These are phyloP conservation scores for Lontra canadensis DNA, from an alignment of 2,113 vertebrate species.

Conservation along the genomic window DNA sequence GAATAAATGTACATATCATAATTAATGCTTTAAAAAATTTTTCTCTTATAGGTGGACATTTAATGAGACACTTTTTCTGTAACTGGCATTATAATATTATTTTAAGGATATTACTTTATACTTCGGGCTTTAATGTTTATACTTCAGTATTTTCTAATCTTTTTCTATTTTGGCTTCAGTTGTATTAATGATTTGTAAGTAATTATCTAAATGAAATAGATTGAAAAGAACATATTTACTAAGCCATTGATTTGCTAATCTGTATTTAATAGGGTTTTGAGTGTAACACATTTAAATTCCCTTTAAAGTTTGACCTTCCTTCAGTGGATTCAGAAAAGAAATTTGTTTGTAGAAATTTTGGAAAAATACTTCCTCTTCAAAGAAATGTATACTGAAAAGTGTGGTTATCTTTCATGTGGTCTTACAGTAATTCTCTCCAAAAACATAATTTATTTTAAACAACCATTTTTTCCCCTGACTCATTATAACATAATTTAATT, in stretches of 20 bases:
- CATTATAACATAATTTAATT: constrained; percentile 16
- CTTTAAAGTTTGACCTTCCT: not conserved
- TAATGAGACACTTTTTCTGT: not conserved
- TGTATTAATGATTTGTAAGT: not conserved
- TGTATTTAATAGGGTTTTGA: not conserved
- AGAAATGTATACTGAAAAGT: constrained; percentile 2
- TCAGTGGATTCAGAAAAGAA: constrained; percentile 30
- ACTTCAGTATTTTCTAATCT: not conserved
- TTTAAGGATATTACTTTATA: not conserved
- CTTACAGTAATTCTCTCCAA: not conserved
- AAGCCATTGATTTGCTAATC: not conserved
- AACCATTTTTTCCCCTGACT: not conserved
- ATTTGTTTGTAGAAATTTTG: constrained; percentile 8
- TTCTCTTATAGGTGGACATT: not conserved
- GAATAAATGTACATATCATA: not conserved
- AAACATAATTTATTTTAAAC: not conserved
- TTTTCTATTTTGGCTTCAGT: constrained; percentile 10
- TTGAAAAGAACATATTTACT: not conserved
- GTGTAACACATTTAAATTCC: not conserved
- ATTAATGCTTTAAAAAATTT: not conserved
- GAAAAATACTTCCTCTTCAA: not conserved
- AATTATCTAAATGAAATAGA: not conserved
- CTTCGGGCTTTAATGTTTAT: not conserved
- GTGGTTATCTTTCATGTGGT: not conserved
- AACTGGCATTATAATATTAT: not conserved